phyloP scores from a whole-genome alignment of 2,888 invertebrate genomes.

The Dolomedes plantarius region DNA sequence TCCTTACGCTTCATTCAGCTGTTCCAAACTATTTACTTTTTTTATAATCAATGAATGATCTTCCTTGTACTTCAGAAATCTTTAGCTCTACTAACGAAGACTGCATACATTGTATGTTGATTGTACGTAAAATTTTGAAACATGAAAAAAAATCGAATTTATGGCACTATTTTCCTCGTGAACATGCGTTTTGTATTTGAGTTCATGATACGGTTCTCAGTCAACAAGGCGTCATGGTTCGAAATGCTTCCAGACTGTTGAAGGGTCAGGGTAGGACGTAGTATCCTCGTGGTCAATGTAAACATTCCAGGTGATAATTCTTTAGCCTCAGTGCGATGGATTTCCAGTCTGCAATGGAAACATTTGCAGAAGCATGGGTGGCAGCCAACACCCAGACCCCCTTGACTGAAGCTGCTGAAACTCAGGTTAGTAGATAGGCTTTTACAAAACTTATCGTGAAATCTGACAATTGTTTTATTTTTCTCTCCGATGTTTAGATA shows the following conservation, averaged over 20 bases:
- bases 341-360: slow-evolving; percentile 99
- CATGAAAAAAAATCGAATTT: neutral
- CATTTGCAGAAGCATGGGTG: slow-evolving; percentile 97
- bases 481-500: slow-evolving; percentile 39
- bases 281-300: slow-evolving; percentile 71
- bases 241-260: slow-evolving; percentile 60
- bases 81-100: neutral
- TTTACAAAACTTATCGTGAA: neutral
- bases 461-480: neutral
- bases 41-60: neutral
- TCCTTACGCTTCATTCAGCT: slow-evolving; percentile 70
- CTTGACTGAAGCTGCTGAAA: slow-evolving; percentile 74
- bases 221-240: slow-evolving; percentile 72
- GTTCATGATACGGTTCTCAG: slow-evolving; percentile 61
- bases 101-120: neutral
- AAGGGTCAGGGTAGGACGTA: slow-evolving; percentile 66
- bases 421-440: slow-evolving; percentile 63
- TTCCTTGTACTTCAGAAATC: neutral
- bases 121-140: neutral
- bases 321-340: slow-evolving; percentile 82
- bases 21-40: slow-evolving; percentile 56
- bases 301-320: slow-evolving; percentile 66
- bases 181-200: slow-evolving; percentile 67
- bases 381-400: slow-evolving; percentile 85
- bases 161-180: slow-evolving; percentile 46